Base-by-base conservation (phyloP, 2,797 vertebrate species). In the Phataginus tetradactyla region DNA sequence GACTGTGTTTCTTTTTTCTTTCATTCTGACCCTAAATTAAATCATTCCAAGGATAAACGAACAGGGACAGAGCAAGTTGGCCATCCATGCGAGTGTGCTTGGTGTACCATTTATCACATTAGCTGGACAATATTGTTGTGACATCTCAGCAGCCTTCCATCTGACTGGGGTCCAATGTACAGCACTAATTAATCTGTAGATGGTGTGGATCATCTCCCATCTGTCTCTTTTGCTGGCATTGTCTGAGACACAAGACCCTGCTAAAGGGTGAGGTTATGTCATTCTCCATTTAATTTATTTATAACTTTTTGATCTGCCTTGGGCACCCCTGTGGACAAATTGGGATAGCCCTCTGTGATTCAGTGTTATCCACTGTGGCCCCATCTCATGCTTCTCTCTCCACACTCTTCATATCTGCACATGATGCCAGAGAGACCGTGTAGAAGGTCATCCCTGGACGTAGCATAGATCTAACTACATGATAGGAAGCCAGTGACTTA, bases 131-230 rank as follows among this genome's bases (percentile, higher is more conserved):
- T 45, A 34, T 81, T 6, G 32, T 6, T 57, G 83, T 57, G 94
- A 59, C 91, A 66, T 0, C 5, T 57, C 32, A 21, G 87, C 34
- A 72, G 86, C 27, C 91, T 91, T 90, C 77, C 95, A 59, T 57
- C 42, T 71, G 12, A 21, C 64, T n/a, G 53, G 86, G 55, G 66
- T 81, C 91, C 68, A 85, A 1, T 0, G 27, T 53, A 27, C 57
- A 61, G 53, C 12, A 20, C 68, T 92, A 94, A 97, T 96, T 92
- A 87, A 97, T 91, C 81, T 63, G 14, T 32, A 61, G 93, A 93
- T 0, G 5, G 64, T 25, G 21, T 53, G 61, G 91, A 85, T 72
- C 72, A 25, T 23, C n/a, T 96, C 64, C 92, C 55, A 23, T 57
- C 94, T 97, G 90, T 84, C 77, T 89, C 81, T 42, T 5, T 18